These are phyloP conservation scores for Ceratosolen solmsi DNA, from an alignment of 1,140 invertebrate species.

Conservation along the genomic window DNA sequence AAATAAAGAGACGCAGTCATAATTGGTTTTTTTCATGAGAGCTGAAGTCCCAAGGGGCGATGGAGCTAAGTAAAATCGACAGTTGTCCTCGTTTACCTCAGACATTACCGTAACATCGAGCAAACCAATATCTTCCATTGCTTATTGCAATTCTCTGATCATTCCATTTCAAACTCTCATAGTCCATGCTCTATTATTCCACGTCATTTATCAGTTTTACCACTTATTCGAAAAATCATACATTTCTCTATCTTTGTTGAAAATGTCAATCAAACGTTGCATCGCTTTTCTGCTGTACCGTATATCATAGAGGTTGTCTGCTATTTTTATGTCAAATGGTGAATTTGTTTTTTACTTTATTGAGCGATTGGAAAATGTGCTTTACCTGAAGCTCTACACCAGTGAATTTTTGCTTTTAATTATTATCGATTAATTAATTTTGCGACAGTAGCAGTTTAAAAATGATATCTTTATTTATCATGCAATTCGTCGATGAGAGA, in stretches of 20 bases:
- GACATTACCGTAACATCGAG: conserved; percentile 94
- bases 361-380: background rate
- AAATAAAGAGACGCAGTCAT: conserved; percentile 91
- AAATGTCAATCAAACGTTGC: conserved; percentile 90
- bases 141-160: conserved; percentile 90
- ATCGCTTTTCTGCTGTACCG: conserved; percentile 77
- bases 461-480: too few relatives aligned
- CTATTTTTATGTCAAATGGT: conserved; percentile 84
- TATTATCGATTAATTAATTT: too few relatives aligned
- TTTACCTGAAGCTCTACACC: background rate
- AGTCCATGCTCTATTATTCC: conserved; percentile 88
- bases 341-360: background rate
- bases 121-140: conserved; percentile 91
- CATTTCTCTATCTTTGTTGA: conserved; percentile 87
- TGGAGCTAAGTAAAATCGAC: conserved; percentile 97
- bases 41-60: conserved; percentile 95
- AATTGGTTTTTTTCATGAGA: conserved; percentile 87
- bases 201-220: conserved; percentile 84
- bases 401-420: background rate
- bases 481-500: too few relatives aligned
- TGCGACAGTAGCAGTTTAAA: too few relatives aligned
- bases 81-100: conserved; percentile 92
- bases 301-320: conserved; percentile 90
- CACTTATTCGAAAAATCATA: conserved; percentile 91
- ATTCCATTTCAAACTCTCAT: conserved; percentile 94